Evolutionary conservation across 1,140 invertebrate genomes (phyloP).

Genomic region (Argopecten irradians): DNA sequence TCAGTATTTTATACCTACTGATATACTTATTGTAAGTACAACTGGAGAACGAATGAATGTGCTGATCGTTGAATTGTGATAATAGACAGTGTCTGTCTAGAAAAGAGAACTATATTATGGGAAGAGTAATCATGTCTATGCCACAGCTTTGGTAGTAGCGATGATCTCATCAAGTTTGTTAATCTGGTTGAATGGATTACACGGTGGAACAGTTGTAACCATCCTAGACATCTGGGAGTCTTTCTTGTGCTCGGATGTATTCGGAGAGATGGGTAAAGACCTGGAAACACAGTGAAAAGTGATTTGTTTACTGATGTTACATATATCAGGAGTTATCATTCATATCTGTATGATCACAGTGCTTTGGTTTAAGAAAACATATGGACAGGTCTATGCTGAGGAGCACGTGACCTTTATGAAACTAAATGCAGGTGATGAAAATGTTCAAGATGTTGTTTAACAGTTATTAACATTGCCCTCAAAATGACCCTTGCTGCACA

Average conservation of each 20-base stretch:
- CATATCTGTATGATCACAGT: neutral
- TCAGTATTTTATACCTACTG: no score
- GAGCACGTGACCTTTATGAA: neutral
- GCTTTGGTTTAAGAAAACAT: neutral
- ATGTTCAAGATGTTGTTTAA: no score
- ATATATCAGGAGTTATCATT: neutral
- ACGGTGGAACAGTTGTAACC: constrained; percentile 74
- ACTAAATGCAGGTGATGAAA: no score
- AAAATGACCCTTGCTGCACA: no score
- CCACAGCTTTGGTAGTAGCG: constrained; percentile 29
- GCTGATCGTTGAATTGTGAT: neutral
- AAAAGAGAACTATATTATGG: neutral
- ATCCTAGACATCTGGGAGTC: constrained; percentile 74
- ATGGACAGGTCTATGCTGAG: neutral
- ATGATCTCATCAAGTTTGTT: constrained; percentile 63
- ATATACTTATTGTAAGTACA: no score
- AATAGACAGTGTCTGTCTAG: neutral
- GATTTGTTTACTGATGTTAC: neutral
- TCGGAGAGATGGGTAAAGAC: constrained; percentile 57
- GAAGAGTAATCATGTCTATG: neutral
- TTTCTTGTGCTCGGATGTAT: constrained; percentile 61
- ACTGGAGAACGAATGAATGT: no score
- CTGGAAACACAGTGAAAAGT: constrained; percentile 53
- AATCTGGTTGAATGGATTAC: constrained; percentile 74
- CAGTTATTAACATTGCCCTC: no score